These are phyloP conservation scores for Mesorhabditis spiculigera DNA, from an alignment of 2,888 invertebrate species.

Conservation along the genomic window DNA sequence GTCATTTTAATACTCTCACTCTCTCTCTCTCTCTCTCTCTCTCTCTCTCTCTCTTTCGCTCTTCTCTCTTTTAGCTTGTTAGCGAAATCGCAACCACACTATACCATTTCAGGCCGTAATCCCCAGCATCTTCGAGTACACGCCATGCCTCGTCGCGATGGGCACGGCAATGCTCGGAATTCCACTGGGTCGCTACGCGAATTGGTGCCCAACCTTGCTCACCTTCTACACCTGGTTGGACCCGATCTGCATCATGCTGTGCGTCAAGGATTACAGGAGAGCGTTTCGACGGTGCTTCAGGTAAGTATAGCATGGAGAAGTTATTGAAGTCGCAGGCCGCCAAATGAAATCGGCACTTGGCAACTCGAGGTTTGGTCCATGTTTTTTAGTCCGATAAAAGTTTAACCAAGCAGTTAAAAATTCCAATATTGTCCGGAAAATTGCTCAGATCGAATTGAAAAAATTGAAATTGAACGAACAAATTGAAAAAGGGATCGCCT, in stretches of 20 bases:
- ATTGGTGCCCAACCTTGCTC: not conserved
- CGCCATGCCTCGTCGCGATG: not conserved
- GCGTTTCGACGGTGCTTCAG: not conserved
- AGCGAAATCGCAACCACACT: too few species aligned
- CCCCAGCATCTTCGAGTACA: not conserved
- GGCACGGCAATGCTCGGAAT: not conserved
- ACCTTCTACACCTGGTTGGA: not conserved
- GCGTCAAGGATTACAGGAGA: not conserved
- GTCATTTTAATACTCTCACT: not conserved
- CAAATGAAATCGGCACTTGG: too few species aligned
- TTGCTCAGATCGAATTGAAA: not conserved
- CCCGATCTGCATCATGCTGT: conserved; percentile 1
- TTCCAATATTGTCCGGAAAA: not conserved
- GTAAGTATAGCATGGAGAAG: not conserved
- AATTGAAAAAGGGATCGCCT: not conserved
- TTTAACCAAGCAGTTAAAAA: not conserved
- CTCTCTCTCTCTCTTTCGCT: too few species aligned
- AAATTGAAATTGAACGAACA: not conserved
- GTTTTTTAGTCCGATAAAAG: too few species aligned
- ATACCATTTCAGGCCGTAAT: not conserved
- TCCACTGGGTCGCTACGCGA: not conserved
- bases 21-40: too few species aligned
- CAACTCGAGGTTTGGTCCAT: too few species aligned
- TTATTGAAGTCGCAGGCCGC: too few species aligned
- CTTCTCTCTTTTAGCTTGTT: too few species aligned